Base-by-base conservation (phyloP, 2,797 vertebrate species). In the Cirrhinus molitorella region DNA sequence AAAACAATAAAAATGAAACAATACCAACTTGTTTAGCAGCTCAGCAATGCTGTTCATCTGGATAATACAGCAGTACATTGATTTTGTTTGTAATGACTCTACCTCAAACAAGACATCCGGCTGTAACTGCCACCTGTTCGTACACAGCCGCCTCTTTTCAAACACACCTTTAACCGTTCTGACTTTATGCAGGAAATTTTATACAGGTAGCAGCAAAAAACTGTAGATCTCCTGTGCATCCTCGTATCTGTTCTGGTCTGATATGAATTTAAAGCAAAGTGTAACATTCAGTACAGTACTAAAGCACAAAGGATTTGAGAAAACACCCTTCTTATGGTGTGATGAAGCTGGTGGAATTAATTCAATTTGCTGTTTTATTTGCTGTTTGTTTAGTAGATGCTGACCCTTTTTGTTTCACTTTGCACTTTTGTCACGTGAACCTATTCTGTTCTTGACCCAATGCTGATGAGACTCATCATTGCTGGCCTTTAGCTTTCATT, bases 101-200 rank as follows among this genome's bases (percentile, higher is more conserved):
- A 85, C 84, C 84, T 81, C 84, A 81, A 43, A 71, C 63, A 51
- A 40, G 65, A 74, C 31, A 40, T 49, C 59, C 4, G 31, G 65
- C 73, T 81, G 55, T 63, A 61, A 71, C 75, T 71, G 66, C 66
- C 63, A 77, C 55, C 61, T n/a, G 63, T 68, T 67, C 14, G 19
- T 28, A 57, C 72, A 19, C 79, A 53, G 65, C 72, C 65, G 68
- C 11, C 63, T 68, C 49, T 68, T 14, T 53, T 67, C 66, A 80
- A 57, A 80, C 37, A 45, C 65, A 57, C 51, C 65, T 63, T 71
- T 80, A 59, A 34, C 51, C 4, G 4, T n/a, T 80, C 40, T 59
- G 66, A 59, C 51, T 74, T 75, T 40, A 40, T 23, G 53, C 73
- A 59, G 53, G 53, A 75, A 43, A 21, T 47, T 77, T 70, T 59